A percentile compares a stretch with the other conserved stretches of the same genome.
These are phyloP conservation scores for Stenodema calcarata DNA, from an alignment of 2,888 invertebrate species.

Conservation along the genomic window DNA sequence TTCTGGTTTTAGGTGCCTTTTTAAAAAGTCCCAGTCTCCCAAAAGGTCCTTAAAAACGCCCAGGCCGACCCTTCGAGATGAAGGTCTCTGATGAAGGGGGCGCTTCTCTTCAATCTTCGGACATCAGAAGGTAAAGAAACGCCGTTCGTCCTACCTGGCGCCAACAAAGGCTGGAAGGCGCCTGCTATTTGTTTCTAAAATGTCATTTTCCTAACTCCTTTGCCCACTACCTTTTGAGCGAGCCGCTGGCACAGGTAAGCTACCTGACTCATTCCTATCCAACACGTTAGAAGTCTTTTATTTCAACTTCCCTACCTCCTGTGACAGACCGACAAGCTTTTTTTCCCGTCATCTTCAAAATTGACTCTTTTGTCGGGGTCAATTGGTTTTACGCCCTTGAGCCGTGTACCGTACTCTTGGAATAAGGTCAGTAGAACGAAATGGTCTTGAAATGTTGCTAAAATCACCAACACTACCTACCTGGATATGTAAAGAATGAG, in stretches of 20 bases:
- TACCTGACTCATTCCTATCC: background rate
- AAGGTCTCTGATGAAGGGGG: background rate
- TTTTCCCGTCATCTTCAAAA: background rate
- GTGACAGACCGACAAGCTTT: background rate
- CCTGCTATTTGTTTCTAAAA: constrained; percentile 14
- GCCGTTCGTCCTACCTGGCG: background rate
- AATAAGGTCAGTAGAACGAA: background rate
- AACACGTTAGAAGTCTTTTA: background rate
- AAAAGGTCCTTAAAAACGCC: background rate
- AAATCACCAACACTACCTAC: too few species aligned
- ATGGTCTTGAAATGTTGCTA: background rate
- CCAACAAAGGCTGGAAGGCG: background rate
- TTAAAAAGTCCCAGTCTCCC: background rate
- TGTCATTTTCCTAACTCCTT: constrained; percentile 8
- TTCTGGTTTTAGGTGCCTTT: background rate
- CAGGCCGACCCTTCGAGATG: background rate
- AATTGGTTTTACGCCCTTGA: background rate
- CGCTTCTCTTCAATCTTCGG: constrained; percentile 3
- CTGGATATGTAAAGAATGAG: too few species aligned
- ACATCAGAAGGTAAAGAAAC: background rate
- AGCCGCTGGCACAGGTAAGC: background rate
- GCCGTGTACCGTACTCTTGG: background rate
- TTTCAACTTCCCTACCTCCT: background rate
- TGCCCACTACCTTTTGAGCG: background rate
- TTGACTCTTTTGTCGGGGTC: background rate